Percentiles rank a stretch among this genome's conserved stretches.
phyloP scores from a whole-genome alignment of 2,888 invertebrate species.

The Lymantria dispar region DNA sequence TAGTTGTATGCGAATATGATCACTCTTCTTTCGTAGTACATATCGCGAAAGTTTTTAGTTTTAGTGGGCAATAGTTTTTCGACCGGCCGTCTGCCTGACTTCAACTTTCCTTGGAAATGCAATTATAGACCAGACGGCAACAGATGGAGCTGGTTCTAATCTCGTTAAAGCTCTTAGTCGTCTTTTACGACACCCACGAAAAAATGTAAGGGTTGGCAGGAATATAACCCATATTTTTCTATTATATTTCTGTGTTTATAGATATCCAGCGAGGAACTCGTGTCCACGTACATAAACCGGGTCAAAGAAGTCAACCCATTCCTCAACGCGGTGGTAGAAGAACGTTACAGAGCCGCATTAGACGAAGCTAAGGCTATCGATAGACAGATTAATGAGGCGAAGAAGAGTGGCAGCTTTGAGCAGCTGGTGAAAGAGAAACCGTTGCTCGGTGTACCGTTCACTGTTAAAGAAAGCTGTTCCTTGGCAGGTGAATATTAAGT shows the following conservation, averaged over 20 bases:
- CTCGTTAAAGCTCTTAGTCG: too few relatives aligned
- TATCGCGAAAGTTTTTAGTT: too few relatives aligned
- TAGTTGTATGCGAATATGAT: too few relatives aligned
- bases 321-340: conserved; percentile 87
- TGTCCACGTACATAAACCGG: conserved; percentile 83
- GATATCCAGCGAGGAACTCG: conserved; percentile 83
- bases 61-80: too few relatives aligned
- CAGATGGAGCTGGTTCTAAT: too few relatives aligned
- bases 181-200: too few relatives aligned
- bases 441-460: conserved; percentile 90
- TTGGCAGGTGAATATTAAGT: conserved; percentile 82
- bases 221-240: too few relatives aligned
- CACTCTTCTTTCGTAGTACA: too few relatives aligned
- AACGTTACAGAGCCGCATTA: conserved; percentile 84
- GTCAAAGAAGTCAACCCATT: conserved; percentile 85
- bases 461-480: conserved; percentile 90
- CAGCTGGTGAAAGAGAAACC: conserved; percentile 81
- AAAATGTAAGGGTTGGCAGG: too few relatives aligned
- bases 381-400: conserved; percentile 46
- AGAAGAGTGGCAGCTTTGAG: conserved; percentile 47
- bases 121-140: too few relatives aligned
- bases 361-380: conserved; percentile 85
- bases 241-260: conserved; percentile 47
- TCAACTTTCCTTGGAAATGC: too few relatives aligned
- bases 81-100: too few relatives aligned